Base-by-base conservation (phyloP, 2,797 vertebrate genomes). In the Danio kyathit region DNA sequence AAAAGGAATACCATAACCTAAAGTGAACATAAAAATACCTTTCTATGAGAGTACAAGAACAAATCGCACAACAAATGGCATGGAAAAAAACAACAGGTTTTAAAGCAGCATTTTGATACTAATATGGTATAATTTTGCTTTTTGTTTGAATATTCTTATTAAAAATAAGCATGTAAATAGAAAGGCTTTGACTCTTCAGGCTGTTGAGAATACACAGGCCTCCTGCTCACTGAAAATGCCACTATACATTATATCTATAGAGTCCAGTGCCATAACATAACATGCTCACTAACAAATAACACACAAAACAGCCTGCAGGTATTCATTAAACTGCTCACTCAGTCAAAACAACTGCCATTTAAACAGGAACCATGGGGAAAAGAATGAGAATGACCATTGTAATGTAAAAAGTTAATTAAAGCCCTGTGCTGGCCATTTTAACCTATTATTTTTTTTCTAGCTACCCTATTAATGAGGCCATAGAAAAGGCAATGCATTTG, bases 401-500 rank as follows among this genome's bases (percentile, higher is more conserved):
- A 57, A 71, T 46, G 3, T 46, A 56, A 29, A 56, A 21, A 61
- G 6, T 59, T 59, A 71, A 70, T 70, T 76, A 57, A 48, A 71
- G 64, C 56, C 57, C 43, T 41, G 59, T 51, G 38, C 46, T 59
- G 64, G 64, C 14, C 69, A 16, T 77, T 74, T 54, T 7, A 66
- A 52, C 63, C 40, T 41, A 65, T 65, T 52, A 41, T 44, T 6
- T 44, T 5, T 38, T 14, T 65, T 60, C 7, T 2, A 5, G 3
- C 63, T 46, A 38, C 40, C 66, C 64, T 75, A 75, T 57, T 84
- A 73, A 81, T 80, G 59, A 71, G 66, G 77, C 16, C 3, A 71
- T 60, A 57, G 46, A 9, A 48, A 48, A 17, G 14, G 8, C 41
- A 29, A 16, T 43, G 49, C n/a, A 56, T 59, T 16, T 13, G 48